A percentile compares a stretch with the other conserved stretches of the same genome.
These are phyloP conservation scores for Synergus laeviventris DNA, from an alignment of 2,888 invertebrate species.

Conservation along the genomic window DNA sequence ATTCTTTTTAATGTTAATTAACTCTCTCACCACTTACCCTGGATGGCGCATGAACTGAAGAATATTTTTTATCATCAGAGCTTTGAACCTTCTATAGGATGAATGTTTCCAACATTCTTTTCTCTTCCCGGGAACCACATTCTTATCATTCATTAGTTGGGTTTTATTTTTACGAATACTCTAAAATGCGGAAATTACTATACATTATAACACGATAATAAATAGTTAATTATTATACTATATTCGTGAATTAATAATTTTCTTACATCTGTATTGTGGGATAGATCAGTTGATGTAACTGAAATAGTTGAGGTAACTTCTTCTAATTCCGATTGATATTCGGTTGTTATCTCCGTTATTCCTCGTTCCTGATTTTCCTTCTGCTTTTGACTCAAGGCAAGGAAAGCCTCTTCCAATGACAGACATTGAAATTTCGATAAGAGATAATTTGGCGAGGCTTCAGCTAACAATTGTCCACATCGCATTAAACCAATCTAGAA, in stretches of 20 bases:
- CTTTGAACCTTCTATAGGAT: slow-evolving; percentile 76
- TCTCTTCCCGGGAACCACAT: neutral
- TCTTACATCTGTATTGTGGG: slow-evolving; percentile 75
- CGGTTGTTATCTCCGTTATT: slow-evolving; percentile 41
- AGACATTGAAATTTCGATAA: slow-evolving; percentile 83
- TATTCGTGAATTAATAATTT: neutral
- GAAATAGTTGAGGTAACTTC: slow-evolving; percentile 75
- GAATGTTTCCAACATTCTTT: slow-evolving; percentile 34
- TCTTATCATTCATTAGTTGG: slow-evolving; percentile 12
- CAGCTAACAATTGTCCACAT: slow-evolving; percentile 89
- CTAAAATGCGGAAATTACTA: slow-evolving; percentile 46
- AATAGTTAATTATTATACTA: neutral
- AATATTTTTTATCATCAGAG: slow-evolving; percentile 84
- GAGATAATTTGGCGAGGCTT: slow-evolving; percentile 87
- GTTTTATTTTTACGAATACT: slow-evolving; percentile 57
- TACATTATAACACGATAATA: too few species aligned
- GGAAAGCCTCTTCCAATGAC: slow-evolving; percentile 91
- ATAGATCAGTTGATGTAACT: slow-evolving; percentile 39
- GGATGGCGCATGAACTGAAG: slow-evolving; percentile 84
- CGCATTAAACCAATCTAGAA: slow-evolving; percentile 92
- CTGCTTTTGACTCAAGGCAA: slow-evolving; percentile 85
- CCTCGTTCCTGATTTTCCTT: slow-evolving; percentile 70
- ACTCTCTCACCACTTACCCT: slow-evolving; percentile 78
- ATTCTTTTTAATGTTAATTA: neutral
- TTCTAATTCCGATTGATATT: slow-evolving; percentile 72